Evolutionary conservation across 2,113 vertebrate species (phyloP), one percentile per base, ranked within the genome.

Genomic region (Lanius collurio): DNA sequence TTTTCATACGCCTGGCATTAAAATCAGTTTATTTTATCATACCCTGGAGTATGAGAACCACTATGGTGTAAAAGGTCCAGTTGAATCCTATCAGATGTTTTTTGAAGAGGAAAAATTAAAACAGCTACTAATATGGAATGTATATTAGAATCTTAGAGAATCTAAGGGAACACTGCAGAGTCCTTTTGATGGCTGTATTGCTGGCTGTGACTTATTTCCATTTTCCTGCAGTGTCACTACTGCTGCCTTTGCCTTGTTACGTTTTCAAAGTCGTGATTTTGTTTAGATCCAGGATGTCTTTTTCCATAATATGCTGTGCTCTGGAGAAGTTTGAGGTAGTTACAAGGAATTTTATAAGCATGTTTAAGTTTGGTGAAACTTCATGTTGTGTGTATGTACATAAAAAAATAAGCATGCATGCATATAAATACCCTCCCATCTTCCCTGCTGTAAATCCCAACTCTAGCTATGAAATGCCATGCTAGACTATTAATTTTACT

Each of bases 381-480:
- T 60, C 10, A 27, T 37, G 15, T 7, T 27, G n/a, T 17, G 57
- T 37, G 57, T 37, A 42, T 1, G 1, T 70, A 55, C 11, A 16
- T 47, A 28, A 46, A 49, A 44, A 42, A 57, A n/a, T 41, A 56
- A 23, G 16, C 9, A 10, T 30, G 12, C 6, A 11, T 50, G 18
- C 33, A 7, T 57, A 7, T 39, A 37, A 27, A 60, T 39, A 60
- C 0, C 1, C 1, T 57, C 9, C 22, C 8, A 5, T 4, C 8
- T 49, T 69, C 30, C 24, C 31, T 2, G 0, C 15, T 46, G 70
- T 69, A 33, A 90, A 69, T 74, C 15, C 18, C 11, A 63, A 30
- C 13, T 15, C 13, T 27, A 63, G 3, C 37, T 57, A 44, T 37
- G 24, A 79, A 79, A 55, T 9, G 6, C 47, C 31, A 42, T 41